Evolutionary conservation across 2,797 vertebrate species (phyloP).

Genomic region (Emys orbicularis): DNA sequence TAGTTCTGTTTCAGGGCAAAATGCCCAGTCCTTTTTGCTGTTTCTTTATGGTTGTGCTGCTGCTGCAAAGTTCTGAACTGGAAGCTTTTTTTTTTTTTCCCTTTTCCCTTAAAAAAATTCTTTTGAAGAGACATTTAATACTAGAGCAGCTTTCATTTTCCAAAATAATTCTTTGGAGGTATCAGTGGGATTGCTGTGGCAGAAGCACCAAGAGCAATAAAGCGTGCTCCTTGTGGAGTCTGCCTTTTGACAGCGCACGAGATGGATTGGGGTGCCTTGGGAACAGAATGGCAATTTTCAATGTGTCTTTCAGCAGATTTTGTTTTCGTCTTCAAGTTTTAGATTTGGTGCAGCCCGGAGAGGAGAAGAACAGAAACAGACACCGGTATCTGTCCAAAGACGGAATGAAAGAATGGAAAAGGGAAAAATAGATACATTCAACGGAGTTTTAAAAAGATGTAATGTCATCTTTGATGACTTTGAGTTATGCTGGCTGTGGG

Average conservation of each 20-base stretch:
- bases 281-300: slow-evolving; percentile 21
- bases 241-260: background rate
- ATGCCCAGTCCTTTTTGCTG: background rate
- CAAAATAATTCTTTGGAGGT: background rate
- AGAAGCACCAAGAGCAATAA: slow-evolving; percentile 16
- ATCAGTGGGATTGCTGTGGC: background rate
- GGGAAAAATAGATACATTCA: slow-evolving; percentile 18
- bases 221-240: background rate
- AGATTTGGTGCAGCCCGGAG: background rate
- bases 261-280: slow-evolving; percentile 16
- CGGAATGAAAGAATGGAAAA: slow-evolving; percentile 13
- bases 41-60: background rate
- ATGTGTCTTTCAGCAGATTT: background rate
- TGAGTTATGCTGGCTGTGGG: background rate
- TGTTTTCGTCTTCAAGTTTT: slow-evolving; percentile 12
- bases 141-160: background rate
- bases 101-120: background rate
- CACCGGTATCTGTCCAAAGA: background rate
- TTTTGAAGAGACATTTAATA: background rate
- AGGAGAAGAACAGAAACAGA: slow-evolving; percentile 1
- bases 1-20: slow-evolving; percentile 40
- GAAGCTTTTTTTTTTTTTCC: background rate
- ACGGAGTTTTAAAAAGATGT: background rate
- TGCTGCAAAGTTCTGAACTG: background rate
- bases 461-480: background rate